Percentiles rank a stretch among this genome's conserved stretches.
phyloP scores from a whole-genome alignment of 2,797 vertebrate species.

The Dromococcyx pavoninus region DNA sequence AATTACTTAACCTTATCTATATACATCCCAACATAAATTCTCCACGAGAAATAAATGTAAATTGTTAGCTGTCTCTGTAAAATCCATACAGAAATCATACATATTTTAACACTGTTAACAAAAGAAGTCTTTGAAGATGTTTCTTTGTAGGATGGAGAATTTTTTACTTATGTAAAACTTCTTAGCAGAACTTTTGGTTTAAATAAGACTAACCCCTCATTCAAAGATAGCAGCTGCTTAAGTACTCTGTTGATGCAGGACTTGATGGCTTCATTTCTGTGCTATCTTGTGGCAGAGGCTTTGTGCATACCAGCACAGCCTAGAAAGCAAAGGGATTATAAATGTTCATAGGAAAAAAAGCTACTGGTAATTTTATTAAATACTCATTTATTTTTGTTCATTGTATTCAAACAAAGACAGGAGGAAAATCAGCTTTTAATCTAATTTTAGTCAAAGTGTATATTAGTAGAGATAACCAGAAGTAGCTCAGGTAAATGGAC shows the following conservation, averaged over 20 bases:
- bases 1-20: slow-evolving; percentile 67
- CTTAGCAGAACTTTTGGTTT: slow-evolving; percentile 7
- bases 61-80: slow-evolving; percentile 55
- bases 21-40: slow-evolving; percentile 48
- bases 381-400: neutral
- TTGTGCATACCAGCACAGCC: neutral
- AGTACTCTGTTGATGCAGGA: neutral
- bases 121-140: neutral
- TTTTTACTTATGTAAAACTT: neutral
- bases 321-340: neutral
- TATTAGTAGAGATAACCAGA: neutral
- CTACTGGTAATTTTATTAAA: neutral
- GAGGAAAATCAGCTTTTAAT: neutral
- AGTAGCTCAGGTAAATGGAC: neutral
- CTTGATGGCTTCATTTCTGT: neutral
- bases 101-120: neutral
- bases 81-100: slow-evolving; percentile 50
- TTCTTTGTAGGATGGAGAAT: neutral
- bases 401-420: neutral
- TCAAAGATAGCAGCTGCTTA: neutral
- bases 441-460: neutral
- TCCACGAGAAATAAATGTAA: slow-evolving; percentile 32
- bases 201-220: neutral
- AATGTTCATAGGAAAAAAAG: neutral
- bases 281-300: neutral